Percentiles rank a stretch among this genome's conserved stretches.
Conservation (phyloP, 2,797 vertebrate species). For the Cossypha niveicapilla region DNA sequence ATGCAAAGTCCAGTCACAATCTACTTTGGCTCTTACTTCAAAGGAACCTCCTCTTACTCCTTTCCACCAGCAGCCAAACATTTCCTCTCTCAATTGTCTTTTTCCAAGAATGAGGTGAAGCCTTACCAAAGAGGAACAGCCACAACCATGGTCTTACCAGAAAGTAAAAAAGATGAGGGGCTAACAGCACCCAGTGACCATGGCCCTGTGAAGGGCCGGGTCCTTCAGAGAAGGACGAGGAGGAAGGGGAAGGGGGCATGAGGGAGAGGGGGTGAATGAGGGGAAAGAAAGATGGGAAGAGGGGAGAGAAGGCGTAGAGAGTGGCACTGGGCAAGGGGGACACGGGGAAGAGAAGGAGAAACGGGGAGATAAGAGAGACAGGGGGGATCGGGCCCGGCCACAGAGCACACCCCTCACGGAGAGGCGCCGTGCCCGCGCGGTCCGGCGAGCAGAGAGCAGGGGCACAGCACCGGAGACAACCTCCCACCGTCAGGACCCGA, state of each 20-base stretch:
- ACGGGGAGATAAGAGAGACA: too few species aligned
- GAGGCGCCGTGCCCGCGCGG: background rate
- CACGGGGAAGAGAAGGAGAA: background rate
- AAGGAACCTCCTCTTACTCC: background rate
- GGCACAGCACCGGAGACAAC: background rate
- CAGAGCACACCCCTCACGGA: background rate
- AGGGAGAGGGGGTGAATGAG: background rate
- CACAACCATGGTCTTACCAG: background rate
- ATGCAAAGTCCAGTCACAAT: background rate
- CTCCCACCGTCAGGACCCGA: background rate
- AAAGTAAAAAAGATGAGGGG: background rate
- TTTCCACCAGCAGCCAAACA: background rate
- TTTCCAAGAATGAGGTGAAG: background rate
- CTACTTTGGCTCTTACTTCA: background rate
- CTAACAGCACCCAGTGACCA: fast-evolving
- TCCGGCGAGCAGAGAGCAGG: background rate
- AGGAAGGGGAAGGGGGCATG: background rate
- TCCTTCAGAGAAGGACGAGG: background rate
- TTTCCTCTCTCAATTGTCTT: background rate
- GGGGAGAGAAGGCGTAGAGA: background rate
- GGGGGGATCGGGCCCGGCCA: background rate
- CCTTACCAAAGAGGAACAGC: background rate
- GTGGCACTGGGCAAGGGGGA: too few species aligned
- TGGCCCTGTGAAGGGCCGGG: background rate
- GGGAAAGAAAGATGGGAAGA: background rate